Evolutionary conservation across 2,113 vertebrate genomes (phyloP), one percentile per base, ranked within the genome.

Genomic region (Hipposideros armiger): DNA sequence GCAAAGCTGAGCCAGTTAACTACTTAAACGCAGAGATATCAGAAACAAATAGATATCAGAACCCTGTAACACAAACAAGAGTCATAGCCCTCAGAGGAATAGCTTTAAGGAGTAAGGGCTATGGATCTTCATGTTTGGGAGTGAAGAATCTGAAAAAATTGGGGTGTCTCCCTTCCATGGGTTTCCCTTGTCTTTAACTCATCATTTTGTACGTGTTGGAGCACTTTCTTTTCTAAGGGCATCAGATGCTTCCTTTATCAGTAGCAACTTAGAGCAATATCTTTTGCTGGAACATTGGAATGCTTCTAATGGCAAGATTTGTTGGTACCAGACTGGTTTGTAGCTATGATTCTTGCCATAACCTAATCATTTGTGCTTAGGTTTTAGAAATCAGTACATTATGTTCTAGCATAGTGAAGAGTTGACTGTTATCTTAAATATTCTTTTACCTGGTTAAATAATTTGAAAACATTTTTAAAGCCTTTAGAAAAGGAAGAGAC

Each of bases 401-500:
- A 30, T 90, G 47, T 86, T 52, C 40, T 95, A n/a, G 10, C 32
- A 32, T 42, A 36, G 74, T 67, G 30, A 82, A 88, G 45, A 70
- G 30, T 58, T 85, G 52, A 22, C 4, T 54, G 7, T 22, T 88
- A 11, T 85, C 11, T 28, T 42, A 87, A 28, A 22, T 76, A 22
- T 17, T 72, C 19, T 77, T 83, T 78, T 74, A 66, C 24, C 42
- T 88, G 58, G 11, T 70, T 95, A 92, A 87, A 73, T 96, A 87
- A 89, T 80, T 91, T 36, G 42, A 90, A 95, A 93, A 62, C 15
- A 45, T 91, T 95, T 95, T 47, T 95, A 4, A 96, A 99, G 98
- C 81, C 94, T 93, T 96, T 40, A 30, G 95, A 93, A n/a, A 84
- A 77, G 19, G 98, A 98, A 97, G 98, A 98, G 91, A 92, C 85